Base-by-base conservation (phyloP, 2,888 invertebrate species). In the Stenodera caucasica region DNA sequence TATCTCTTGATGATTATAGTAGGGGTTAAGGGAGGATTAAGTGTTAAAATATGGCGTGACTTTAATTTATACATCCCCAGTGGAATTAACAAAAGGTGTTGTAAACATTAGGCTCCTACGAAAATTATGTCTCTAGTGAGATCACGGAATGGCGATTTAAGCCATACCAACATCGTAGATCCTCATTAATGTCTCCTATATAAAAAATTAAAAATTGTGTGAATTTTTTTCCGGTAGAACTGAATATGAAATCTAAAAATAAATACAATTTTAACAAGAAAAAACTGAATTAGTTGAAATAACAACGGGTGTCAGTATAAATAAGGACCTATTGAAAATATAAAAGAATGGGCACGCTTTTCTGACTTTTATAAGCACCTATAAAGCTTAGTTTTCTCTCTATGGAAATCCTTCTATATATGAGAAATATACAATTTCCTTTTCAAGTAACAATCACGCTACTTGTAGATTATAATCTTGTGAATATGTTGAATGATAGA, bases 21-120 rank as follows among this genome's bases (percentile, higher is more conserved):
- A 23, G 21, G 45, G 11, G 23, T 45, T 12, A 23, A 7, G 2
- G 21, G 23, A 23, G 45, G 45, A 45, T 33, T 26, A 33, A 53
- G 53, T 53, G 35, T 33, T 53, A 53, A 35, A 53, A 21, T 53
- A 26, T 37, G 14, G 53, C 53, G 53, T 53, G 53, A 53, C 53
- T 35, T 26, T 53, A 53, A 53, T 53, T 53, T 53, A 53, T 53
- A 33, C 37, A 33, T 37, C 53, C 33, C 53, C 53, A 37, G 35
- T 33, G 35, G 32, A 33, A 53, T 53, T 35, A 53, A 53, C 53
- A 53, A 53, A 53, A 35, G 53, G 53, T 35, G 35, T 32, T 53
- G 52, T 30, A 52, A 52, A 52, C 52, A 52, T 52, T 52, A 52
- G 33, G 52, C 33, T 29, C 45, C 12, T 45, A 23, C 45, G 45